A percentile compares a stretch with the other conserved stretches of the same genome.
These are phyloP conservation scores for Chironomus tepperi DNA, from an alignment of 1,140 invertebrate species.

Conservation along the genomic window DNA sequence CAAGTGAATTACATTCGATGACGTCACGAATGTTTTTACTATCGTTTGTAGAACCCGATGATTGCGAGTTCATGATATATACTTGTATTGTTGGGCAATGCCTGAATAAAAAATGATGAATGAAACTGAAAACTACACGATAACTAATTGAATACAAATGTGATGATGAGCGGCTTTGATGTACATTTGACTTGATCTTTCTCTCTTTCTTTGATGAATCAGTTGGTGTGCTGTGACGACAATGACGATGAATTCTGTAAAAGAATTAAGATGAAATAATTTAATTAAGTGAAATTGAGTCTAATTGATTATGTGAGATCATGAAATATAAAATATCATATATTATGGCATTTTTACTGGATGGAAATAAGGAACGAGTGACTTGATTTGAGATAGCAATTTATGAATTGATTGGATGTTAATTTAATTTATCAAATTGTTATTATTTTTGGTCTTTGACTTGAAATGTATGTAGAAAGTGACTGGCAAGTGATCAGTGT, in stretches of 20 bases:
- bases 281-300: conserved; percentile 9
- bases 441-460: too few species aligned
- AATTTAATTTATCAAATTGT: too few species aligned
- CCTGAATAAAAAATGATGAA: not conserved
- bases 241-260: not conserved
- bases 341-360: too few species aligned
- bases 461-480: too few species aligned
- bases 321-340: too few species aligned
- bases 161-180: not conserved
- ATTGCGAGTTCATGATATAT: not conserved
- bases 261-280: not conserved
- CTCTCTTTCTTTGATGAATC: not conserved
- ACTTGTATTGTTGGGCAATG: not conserved
- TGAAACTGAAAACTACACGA: not conserved
- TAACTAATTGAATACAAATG: not conserved
- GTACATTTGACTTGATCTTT: too few species aligned
- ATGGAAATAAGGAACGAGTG: too few species aligned
- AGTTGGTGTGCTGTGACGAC: not conserved
- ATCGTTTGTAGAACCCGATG: too few species aligned
- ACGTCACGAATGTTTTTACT: too few species aligned
- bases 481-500: too few species aligned
- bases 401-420: too few species aligned
- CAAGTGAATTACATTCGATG: not conserved
- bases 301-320: not conserved
- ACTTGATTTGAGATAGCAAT: too few species aligned